A percentile compares a stretch with the other conserved stretches of the same genome.
Conservation (phyloP, 2,113 vertebrate genomes). For the Piprites chloris region DNA sequence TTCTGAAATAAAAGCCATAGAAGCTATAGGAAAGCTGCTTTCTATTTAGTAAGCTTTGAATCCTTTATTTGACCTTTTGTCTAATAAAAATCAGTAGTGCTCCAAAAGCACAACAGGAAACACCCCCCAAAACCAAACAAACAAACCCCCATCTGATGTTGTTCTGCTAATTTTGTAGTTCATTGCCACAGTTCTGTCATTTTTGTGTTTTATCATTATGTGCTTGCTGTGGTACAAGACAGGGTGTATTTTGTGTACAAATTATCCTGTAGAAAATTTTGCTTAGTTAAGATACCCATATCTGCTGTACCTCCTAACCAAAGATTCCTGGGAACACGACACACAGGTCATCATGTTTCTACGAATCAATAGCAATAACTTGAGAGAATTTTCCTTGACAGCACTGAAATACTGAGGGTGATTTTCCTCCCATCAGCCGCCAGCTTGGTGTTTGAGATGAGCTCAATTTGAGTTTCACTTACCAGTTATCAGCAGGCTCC, state of each 20-base stretch:
- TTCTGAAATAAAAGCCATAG: background rate
- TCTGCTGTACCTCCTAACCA: background rate
- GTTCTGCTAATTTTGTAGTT: background rate
- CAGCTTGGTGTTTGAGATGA: background rate
- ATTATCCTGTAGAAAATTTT: background rate
- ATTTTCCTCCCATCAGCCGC: background rate
- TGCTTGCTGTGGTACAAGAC: background rate
- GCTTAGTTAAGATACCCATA: background rate
- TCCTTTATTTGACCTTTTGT: background rate
- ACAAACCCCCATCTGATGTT: accelerated
- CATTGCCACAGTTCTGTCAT: background rate
- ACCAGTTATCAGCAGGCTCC: background rate
- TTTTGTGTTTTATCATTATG: background rate
- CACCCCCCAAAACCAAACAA: background rate
- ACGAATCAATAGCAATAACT: background rate
- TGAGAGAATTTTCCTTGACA: background rate
- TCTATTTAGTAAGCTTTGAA: background rate
- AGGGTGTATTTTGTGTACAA: background rate
- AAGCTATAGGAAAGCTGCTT: background rate
- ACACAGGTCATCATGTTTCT: background rate
- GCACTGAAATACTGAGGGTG: background rate
- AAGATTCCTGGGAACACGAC: background rate
- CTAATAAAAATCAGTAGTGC: background rate
- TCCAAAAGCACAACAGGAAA: background rate
- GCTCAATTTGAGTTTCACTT: background rate